Percentiles rank a stretch among this genome's conserved stretches.
phyloP scores from a whole-genome alignment of 2,113 vertebrate genomes.

The Oncorhynchus tshawytscha region DNA sequence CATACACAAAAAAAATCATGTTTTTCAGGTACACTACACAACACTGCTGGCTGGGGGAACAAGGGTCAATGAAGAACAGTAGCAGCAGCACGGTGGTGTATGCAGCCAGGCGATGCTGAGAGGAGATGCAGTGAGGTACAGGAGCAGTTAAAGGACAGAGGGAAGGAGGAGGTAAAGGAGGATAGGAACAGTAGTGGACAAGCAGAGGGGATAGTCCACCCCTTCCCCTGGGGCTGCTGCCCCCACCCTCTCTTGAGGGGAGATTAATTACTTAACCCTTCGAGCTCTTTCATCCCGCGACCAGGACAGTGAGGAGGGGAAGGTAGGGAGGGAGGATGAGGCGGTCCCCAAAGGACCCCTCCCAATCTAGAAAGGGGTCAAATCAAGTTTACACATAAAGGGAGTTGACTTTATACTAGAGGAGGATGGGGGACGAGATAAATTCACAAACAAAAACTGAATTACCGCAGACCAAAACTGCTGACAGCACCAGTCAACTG shows the following conservation, averaged over 20 bases:
- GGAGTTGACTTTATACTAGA: not conserved
- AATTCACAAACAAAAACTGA: not conserved
- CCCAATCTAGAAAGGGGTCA: constrained; percentile 94
- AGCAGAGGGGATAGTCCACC: constrained; percentile 56
- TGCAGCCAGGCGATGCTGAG: constrained; percentile 44
- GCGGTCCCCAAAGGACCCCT: constrained; percentile 95
- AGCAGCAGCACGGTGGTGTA: constrained; percentile 49
- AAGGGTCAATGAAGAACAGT: constrained; percentile 43
- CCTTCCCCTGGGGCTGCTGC: constrained; percentile 43
- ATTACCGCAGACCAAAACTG: constrained; percentile 51
- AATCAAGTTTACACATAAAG: constrained; percentile 77
- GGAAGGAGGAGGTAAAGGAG: constrained; percentile 49
- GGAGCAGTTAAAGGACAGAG: constrained; percentile 52
- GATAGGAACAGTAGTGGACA: constrained; percentile 59
- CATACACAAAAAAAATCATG: no score
- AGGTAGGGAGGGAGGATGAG: constrained; percentile 98
- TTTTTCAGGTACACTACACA: no score
- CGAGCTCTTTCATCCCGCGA: constrained; percentile 91
- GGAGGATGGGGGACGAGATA: not conserved
- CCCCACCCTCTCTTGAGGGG: constrained; percentile 52
- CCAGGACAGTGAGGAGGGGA: constrained; percentile 98
- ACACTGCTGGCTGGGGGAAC: not conserved
- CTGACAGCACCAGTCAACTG: not conserved
- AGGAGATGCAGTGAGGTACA: constrained; percentile 66
- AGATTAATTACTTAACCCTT: constrained; percentile 95